phyloP scores from a whole-genome alignment of 2,888 invertebrate genomes.

The Ditylenchus weischeri region DNA sequence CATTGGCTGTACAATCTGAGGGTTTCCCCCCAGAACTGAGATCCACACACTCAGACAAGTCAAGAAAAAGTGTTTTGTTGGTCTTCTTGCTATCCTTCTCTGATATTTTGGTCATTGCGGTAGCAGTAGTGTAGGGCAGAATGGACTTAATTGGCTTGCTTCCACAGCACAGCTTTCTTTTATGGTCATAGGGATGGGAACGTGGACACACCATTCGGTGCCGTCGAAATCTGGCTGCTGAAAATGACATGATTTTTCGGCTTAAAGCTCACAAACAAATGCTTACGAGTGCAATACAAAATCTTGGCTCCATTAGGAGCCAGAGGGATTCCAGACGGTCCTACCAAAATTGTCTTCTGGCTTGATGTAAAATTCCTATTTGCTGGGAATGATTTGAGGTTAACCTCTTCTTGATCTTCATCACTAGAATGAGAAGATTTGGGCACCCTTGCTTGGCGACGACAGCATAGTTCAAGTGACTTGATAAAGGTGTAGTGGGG shows the following conservation, averaged over 20 bases:
- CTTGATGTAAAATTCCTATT: not conserved
- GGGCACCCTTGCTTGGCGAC: not conserved
- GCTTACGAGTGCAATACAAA: constrained; percentile 2
- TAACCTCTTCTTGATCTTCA: too few species aligned
- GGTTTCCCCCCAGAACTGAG: not conserved
- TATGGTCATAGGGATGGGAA: not conserved
- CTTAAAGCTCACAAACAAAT: not conserved
- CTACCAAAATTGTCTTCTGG: not conserved
- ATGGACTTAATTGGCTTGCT: not conserved
- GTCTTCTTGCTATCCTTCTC: not conserved
- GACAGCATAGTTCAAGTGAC: not conserved
- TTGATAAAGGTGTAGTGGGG: not conserved
- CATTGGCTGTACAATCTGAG: not conserved
- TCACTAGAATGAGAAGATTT: too few species aligned
- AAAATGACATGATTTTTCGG: too few species aligned
- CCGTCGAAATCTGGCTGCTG: not conserved
- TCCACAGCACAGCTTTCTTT: not conserved
- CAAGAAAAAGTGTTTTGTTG: not conserved
- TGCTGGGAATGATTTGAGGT: too few species aligned
- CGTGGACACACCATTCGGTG: not conserved
- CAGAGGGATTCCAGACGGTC: not conserved
- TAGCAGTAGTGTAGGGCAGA: constrained; percentile 1
- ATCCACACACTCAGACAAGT: not conserved
- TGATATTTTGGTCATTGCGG: not conserved
- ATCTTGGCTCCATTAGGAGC: not conserved